A percentile compares a stretch with the other conserved stretches of the same genome.
Conservation (phyloP, 2,797 vertebrate species). For the Pristis pectinata region DNA sequence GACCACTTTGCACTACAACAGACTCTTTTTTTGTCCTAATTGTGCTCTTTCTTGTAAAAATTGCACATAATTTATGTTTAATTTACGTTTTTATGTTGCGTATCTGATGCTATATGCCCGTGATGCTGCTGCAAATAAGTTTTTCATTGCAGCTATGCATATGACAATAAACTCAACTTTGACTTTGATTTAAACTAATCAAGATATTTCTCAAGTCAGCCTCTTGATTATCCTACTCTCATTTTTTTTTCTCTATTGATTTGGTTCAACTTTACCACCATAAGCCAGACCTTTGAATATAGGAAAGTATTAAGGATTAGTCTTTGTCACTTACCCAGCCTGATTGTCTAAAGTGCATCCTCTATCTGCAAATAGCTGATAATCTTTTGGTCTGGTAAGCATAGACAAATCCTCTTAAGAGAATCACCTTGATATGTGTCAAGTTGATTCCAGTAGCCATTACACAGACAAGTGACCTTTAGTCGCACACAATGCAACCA, state of each 20-base stretch:
- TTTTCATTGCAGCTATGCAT: too few species aligned
- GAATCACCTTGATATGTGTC: slow-evolving; percentile 36
- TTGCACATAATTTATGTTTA: too few species aligned
- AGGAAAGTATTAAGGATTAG: neutral
- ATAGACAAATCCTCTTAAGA: slow-evolving; percentile 27
- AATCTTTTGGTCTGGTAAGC: slow-evolving; percentile 13
- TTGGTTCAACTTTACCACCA: neutral
- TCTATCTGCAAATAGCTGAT: neutral
- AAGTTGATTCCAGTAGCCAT: slow-evolving; percentile 22
- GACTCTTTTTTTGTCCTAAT: too few species aligned
- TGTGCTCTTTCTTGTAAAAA: too few species aligned
- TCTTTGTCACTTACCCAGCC: neutral
- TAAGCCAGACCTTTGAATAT: neutral
- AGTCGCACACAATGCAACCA: neutral
- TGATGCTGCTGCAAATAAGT: too few species aligned
- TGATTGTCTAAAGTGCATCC: neutral
- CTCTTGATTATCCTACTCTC: neutral
- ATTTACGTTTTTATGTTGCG: too few species aligned
- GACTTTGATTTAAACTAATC: too few species aligned
- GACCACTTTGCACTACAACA: too few species aligned
- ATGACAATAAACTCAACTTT: too few species aligned
- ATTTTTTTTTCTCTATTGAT: neutral
- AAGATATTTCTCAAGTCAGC: neutral
- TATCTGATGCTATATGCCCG: too few species aligned
- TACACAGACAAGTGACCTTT: slow-evolving; percentile 19